phyloP scores from a whole-genome alignment of 2,797 vertebrate species.

The Neosilurus hyrtlii region DNA sequence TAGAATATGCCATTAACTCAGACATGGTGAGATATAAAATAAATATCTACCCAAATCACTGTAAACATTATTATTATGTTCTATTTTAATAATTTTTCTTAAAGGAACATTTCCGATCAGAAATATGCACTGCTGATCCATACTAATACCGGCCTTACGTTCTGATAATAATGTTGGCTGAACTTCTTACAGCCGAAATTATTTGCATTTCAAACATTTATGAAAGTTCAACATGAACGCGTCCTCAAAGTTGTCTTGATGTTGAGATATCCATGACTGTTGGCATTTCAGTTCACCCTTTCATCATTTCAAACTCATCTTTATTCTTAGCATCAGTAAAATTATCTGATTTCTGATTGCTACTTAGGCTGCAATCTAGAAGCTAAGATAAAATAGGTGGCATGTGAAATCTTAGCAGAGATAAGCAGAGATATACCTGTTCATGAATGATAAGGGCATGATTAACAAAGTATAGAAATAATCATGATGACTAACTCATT shows the following conservation, averaged over 20 bases:
- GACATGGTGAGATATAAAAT: background rate
- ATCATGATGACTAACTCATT: background rate
- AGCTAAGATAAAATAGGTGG: background rate
- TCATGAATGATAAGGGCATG: background rate
- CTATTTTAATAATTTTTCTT: background rate
- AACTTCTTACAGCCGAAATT: background rate
- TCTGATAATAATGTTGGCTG: background rate
- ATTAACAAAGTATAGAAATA: slow-evolving; percentile 3
- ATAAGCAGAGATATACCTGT: background rate
- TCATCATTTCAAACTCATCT: background rate
- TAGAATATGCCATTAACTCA: background rate
- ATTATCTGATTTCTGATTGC: slow-evolving; percentile 11
- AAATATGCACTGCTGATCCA: background rate
- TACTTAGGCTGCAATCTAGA: background rate
- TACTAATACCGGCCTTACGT: background rate
- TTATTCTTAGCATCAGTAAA: background rate
- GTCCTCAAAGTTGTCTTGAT: background rate
- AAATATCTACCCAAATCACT: background rate
- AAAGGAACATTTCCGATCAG: background rate
- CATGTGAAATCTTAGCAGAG: slow-evolving; percentile 10
- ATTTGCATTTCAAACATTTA: background rate
- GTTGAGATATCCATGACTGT: background rate
- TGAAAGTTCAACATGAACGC: background rate
- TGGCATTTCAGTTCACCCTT: background rate
- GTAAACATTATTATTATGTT: background rate